Percentiles rank a stretch among this genome's conserved stretches.
These are phyloP conservation scores for Leptopilina syphax DNA, from an alignment of 2,888 invertebrate genomes.

Conservation along the genomic window DNA sequence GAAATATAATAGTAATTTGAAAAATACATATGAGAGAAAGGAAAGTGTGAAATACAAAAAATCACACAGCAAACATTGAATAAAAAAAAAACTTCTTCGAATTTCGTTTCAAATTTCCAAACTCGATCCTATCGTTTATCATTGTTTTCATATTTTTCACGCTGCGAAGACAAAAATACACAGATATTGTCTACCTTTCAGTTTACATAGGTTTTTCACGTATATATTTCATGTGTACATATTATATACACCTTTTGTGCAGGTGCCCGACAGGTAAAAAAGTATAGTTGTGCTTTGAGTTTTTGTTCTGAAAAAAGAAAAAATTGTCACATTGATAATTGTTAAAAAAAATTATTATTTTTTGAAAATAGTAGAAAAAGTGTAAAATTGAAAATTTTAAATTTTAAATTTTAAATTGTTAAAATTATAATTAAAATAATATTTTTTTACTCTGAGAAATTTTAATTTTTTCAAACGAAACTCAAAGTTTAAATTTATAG, in stretches of 20 bases:
- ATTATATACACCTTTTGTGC: slow-evolving; percentile 43
- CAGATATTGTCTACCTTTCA: slow-evolving; percentile 21
- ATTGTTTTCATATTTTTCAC: slow-evolving; percentile 16
- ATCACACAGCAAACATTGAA: background rate
- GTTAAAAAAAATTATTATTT: no score
- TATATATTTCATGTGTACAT: slow-evolving; percentile 48
- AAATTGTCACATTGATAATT: background rate
- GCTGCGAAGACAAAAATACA: slow-evolving; percentile 35
- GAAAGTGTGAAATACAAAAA: slow-evolving; percentile 18
- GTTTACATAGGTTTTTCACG: slow-evolving; percentile 46
- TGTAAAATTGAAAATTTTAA: no score
- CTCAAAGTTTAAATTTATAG: background rate
- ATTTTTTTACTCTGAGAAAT: background rate
- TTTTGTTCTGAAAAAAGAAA: background rate
- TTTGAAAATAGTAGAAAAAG: no score
- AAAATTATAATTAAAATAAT: background rate
- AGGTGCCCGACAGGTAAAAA: slow-evolving; percentile 46
- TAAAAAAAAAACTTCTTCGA: slow-evolving; percentile 6
- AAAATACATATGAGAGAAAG: background rate
- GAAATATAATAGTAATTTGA: slow-evolving; percentile 12
- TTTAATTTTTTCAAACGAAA: background rate
- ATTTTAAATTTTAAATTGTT: no score
- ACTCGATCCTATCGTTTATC: slow-evolving; percentile 20
- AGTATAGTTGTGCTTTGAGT: slow-evolving; percentile 10
- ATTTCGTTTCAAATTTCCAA: slow-evolving; percentile 33